A percentile compares a stretch with the other conserved stretches of the same genome.
These are phyloP conservation scores for Calephelis perditalis DNA, from an alignment of 2,888 invertebrate species.

Conservation along the genomic window DNA sequence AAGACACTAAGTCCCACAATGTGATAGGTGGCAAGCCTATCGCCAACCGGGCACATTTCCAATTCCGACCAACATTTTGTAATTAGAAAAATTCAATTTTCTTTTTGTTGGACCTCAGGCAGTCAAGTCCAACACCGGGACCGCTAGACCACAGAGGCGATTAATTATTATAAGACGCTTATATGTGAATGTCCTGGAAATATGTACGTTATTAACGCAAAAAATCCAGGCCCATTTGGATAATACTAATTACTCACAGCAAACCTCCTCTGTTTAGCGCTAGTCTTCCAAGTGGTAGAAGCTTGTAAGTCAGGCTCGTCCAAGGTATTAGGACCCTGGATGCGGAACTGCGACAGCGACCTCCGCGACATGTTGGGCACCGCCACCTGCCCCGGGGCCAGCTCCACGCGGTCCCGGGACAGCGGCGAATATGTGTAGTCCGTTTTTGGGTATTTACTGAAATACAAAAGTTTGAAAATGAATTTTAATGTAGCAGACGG, in stretches of 20 bases:
- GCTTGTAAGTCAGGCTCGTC: constrained; percentile 49
- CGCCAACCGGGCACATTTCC: too few relatives aligned
- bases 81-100: too few relatives aligned
- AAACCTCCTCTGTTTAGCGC: constrained; percentile 51
- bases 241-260: constrained; percentile 42
- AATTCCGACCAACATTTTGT: too few relatives aligned
- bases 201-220: too few relatives aligned
- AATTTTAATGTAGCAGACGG: too few relatives aligned
- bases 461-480: constrained; percentile 15
- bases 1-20: too few relatives aligned
- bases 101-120: too few relatives aligned
- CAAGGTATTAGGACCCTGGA: constrained; percentile 63
- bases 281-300: constrained; percentile 43
- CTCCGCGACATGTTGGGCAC: constrained; percentile 94
- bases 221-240: background rate
- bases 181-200: too few relatives aligned
- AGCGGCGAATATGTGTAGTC: constrained; percentile 92
- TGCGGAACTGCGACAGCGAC: constrained; percentile 78
- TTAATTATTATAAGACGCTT: too few relatives aligned
- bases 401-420: constrained; percentile 88
- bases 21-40: too few relatives aligned
- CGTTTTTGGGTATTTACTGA: constrained; percentile 92
- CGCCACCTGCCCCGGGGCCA: constrained; percentile 87
- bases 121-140: too few relatives aligned
- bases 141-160: too few relatives aligned